Base-by-base conservation (phyloP, 2,113 vertebrate species). In the Porphyrio hochstetteri region DNA sequence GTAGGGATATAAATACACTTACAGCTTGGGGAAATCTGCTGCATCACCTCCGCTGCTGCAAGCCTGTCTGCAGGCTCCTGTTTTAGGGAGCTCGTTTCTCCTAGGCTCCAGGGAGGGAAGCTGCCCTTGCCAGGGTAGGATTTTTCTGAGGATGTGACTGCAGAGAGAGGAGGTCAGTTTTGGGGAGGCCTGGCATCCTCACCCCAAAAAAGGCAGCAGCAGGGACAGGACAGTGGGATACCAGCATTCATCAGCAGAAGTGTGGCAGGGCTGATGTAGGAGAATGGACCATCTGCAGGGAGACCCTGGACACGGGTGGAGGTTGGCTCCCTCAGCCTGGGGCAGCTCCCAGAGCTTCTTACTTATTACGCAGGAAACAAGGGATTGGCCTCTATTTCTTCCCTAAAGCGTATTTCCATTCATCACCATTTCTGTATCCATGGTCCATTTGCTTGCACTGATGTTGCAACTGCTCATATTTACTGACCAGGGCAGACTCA, bases 21-120 rank as follows among this genome's bases (percentile, higher is more conserved):
- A 59, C 7, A 87, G 67, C 40, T 86, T 9, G 3, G 42, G 78
- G 55, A 52, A 93, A 93, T 86, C 42, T 88, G 88, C 87, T 95
- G 70, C 78, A 85, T 87, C 92, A 91, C 67, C 55, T 92, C 95
- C 7, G 2, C 59, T 88, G 56, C 78, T 93, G 52, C 64, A 74
- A 86, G 38, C 12, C 52, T 71, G 56, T 55, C 55, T 55, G 55
- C 25, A 53, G 63, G 60, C 61, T 91, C 48, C 38, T 46, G 13
- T 36, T 78, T 48, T 35, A 76, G 82, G 38, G 31, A 72, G 18
- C 61, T 24, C 55, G 20, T 57, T 83, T 69, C 38, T 82, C 44
- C 35, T 1, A 3, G 36, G 24, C 29, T 6, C 36, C 2, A 1
- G 31, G 52, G 46, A 74, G 8, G 11, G 44, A 0, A 0, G 38